Conservation (phyloP, 1,140 invertebrate species). For the Camponotus pennsylvanicus region DNA sequence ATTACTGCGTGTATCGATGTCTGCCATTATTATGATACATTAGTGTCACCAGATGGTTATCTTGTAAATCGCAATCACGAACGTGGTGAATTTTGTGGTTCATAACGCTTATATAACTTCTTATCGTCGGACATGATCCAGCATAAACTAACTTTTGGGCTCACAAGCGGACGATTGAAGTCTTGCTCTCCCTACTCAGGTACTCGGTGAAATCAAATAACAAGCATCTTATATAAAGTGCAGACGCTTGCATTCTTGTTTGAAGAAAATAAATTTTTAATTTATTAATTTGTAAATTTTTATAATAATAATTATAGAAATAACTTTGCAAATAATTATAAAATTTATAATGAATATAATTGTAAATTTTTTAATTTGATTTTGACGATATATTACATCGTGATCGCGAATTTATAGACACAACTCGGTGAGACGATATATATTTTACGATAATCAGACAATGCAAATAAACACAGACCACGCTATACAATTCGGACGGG, state of each 20-base stretch:
- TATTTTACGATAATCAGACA: background rate
- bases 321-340: no score
- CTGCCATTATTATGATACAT: slow-evolving; percentile 2
- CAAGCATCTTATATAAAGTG: background rate
- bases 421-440: background rate
- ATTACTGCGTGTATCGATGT: background rate
- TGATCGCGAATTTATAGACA: background rate
- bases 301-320: no score
- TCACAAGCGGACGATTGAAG: slow-evolving; percentile 5
- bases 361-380: no score
- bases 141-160: background rate
- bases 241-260: background rate
- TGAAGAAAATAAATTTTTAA: background rate
- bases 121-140: slow-evolving; percentile 10
- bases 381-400: background rate
- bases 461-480: background rate
- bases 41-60: background rate
- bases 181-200: background rate
- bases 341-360: no score
- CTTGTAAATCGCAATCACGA: slow-evolving; percentile 1
- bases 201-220: background rate
- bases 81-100: slow-evolving; percentile 16
- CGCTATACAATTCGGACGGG: background rate
- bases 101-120: background rate
- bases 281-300: no score